Evolutionary conservation across 1,140 invertebrate species (phyloP), one percentile per base, ranked within the genome.

Genomic region (Drosophila bocqueti): DNA sequence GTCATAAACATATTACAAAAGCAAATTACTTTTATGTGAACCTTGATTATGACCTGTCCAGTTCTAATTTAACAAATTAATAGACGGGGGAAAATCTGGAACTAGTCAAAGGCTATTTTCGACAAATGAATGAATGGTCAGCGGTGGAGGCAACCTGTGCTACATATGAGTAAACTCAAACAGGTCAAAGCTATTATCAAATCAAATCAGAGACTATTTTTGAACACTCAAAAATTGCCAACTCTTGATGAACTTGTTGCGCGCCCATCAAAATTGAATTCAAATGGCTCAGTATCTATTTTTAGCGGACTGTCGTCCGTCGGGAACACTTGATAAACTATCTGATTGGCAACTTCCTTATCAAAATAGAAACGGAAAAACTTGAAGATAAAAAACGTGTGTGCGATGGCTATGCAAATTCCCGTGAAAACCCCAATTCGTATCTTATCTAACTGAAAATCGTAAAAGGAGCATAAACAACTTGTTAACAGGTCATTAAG

Each of bases 331-430:
- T 72, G 68, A 68, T 42, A 49, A 38, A 58, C 65, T 34, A 26
- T 58, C 38, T 71, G 55, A 73, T 61, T 61, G 69, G 29, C 38
- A 72, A 71, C 54, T 36, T 68, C 29, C 74, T 69, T 77, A 77
- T 77, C 75, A 49, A 43, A 45, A 45, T 40, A 6, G 36, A 40
- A 49, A 31, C 38, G 36, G 49, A 24, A 77, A 76, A 77, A 47
- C 29, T 42, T 40, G 10, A 42, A 75, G 72, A 75, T 75, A 75
- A 75, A 64, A 45, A 60, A 16, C 15, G 36, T 16, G 46, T 29
- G 55, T 21, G 54, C 42, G 31, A 50, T 42, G 54, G 29, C 72
- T 77, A 76, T 66, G 62, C 74, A 67, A 76, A 76, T 76, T 76
- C 42, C 29, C 13, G 67, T 45, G 68, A 73, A 73, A 72, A 45